Percentiles rank a stretch among this genome's conserved stretches.
Conservation (phyloP, 1,140 invertebrate genomes). For the Lysiphlebus fabarum region DNA sequence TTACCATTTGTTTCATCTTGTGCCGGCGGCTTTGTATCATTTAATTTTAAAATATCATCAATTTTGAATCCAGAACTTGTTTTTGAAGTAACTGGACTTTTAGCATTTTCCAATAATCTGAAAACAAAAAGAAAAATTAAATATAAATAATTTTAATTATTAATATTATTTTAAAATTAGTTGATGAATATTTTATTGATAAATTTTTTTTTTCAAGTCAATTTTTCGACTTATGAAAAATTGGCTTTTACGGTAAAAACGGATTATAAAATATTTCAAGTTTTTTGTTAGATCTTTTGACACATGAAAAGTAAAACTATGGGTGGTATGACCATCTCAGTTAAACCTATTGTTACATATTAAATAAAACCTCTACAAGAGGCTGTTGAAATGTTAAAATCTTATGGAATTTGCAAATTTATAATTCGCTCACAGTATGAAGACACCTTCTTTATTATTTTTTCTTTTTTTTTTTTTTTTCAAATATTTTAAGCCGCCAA, state of each 20-base stretch:
- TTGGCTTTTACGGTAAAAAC: conserved; percentile 14
- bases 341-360: background rate
- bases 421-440: background rate
- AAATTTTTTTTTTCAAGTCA: too few species aligned
- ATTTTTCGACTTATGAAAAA: conserved; percentile 34
- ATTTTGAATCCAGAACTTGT: conserved; percentile 70
- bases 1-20: conserved; percentile 44
- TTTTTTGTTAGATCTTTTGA: background rate
- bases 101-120: conserved; percentile 58
- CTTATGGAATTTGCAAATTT: conserved; percentile 14
- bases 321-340: conserved; percentile 12
- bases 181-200: too few species aligned
- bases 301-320: background rate
- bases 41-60: conserved; percentile 70
- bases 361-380: conserved; percentile 4
- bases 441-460: background rate
- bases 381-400: conserved; percentile 14
- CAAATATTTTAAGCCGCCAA: conserved; percentile 35
- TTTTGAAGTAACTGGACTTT: conserved; percentile 46
- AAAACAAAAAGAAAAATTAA: conserved; percentile 31
- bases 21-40: conserved; percentile 49
- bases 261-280: conserved; percentile 31
- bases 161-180: too few species aligned
- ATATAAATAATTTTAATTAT: too few species aligned
- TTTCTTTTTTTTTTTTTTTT: background rate